Conservation (phyloP, 1,140 invertebrate genomes). For the Plectus sambesii region DNA sequence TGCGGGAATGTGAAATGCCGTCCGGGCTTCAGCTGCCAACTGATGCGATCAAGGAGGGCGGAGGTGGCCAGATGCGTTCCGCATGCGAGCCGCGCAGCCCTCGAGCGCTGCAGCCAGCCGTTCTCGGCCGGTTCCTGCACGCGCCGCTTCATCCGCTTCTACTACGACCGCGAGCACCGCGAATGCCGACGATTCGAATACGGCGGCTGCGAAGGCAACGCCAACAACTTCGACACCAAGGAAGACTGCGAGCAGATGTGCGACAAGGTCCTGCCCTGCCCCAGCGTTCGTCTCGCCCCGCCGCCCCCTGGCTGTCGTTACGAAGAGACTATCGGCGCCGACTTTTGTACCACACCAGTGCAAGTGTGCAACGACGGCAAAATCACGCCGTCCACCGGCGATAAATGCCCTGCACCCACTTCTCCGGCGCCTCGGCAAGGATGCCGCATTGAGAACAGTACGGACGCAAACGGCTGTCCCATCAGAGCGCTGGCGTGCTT, state of each 20-base stretch:
- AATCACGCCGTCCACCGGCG: too few species aligned
- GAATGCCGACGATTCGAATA: conserved; percentile 77
- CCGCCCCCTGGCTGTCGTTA: too few species aligned
- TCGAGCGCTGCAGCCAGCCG: conserved; percentile 64
- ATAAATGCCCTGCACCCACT: too few species aligned
- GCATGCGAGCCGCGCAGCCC: not conserved
- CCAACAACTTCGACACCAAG: conserved; percentile 64
- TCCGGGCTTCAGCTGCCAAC: not conserved
- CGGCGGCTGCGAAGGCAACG: conserved; percentile 69
- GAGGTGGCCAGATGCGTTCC: not conserved
- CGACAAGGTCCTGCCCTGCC: not conserved
- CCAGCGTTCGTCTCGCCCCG: too few species aligned
- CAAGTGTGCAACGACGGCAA: too few species aligned
- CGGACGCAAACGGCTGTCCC: too few species aligned
- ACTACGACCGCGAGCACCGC: conserved; percentile 68
- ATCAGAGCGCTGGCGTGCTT: too few species aligned
- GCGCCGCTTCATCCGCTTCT: conserved; percentile 61
- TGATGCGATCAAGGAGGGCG: conserved; percentile 7
- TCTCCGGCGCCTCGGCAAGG: too few species aligned
- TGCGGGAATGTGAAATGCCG: not conserved
- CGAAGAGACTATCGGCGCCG: too few species aligned
- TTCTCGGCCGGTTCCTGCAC: conserved; percentile 66
- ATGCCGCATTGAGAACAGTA: too few species aligned
- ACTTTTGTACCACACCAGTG: too few species aligned
- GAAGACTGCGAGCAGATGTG: conserved; percentile 70